Base-by-base conservation (phyloP, 2,797 vertebrate species). In the Limnodromus scolopaceus region DNA sequence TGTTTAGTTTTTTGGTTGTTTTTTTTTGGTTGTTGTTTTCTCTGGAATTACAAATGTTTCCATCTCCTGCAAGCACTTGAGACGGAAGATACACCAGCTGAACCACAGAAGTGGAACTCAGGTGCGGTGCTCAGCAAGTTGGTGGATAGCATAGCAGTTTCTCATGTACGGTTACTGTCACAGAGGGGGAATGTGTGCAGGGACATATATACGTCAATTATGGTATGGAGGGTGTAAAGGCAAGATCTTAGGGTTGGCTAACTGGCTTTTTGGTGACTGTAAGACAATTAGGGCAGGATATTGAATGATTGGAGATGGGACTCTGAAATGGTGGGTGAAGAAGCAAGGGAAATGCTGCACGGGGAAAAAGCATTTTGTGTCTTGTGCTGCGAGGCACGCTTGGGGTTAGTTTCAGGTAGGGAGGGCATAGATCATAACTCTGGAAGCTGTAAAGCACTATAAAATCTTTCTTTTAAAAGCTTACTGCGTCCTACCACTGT, bases 191-290 rank as follows among this genome's bases (percentile, higher is more conserved):
- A 27, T 9, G 9, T 48, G 20, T 88, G 28, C 64, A 60, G 28
- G 5, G 14, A 43, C 19, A 10, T 2, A 20, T 9, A 1, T 4
- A 2, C 16, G 9, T 27, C 34, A 38, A 1, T 36, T 28, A 19
- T 1, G 24, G 20, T 51, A 23, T 0, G 0, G 30, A 70, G 36
- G 8, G 6, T 39, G 18, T 46, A 61, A 77, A 84, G 48, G 36
- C 57, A 60, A 74, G 51, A 28, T 54, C 43, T 34, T 66, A n/a
- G 17, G 16, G 16, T 18, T 84, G 58, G 16, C 43, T 54, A 68
- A 13, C 32, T 74, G 78, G 16, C 61, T 34, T 87, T 81, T 78
- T 81, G 43, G 39, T 60, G 85, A 34, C 38, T 75, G 10, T 41
- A 51, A 41, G 34, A 17, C 38, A 55, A 6, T 34, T 58, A 46